A percentile compares a stretch with the other conserved stretches of the same genome.
These are phyloP conservation scores for Haplochromis vanheusdeni DNA, from an alignment of 2,113 vertebrate genomes.

Conservation along the genomic window DNA sequence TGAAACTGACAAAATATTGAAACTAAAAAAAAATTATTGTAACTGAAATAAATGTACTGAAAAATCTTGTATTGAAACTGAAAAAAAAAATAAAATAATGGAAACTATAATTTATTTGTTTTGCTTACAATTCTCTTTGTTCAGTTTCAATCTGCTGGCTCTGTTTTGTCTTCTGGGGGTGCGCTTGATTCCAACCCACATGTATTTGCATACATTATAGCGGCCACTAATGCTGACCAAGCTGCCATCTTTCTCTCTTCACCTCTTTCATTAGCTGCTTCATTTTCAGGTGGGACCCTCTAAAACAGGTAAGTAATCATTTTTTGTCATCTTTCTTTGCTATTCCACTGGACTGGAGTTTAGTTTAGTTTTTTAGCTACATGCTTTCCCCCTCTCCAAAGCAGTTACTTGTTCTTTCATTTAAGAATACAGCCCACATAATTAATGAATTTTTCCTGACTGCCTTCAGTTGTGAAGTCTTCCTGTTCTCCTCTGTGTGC, in stretches of 20 bases:
- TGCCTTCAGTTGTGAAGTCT: neutral
- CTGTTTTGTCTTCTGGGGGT: neutral
- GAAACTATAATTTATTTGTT: neutral
- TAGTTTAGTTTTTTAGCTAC: neutral
- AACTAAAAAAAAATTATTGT: fast-evolving
- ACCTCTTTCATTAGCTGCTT: neutral
- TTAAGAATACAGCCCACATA: neutral
- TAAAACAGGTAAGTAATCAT: neutral
- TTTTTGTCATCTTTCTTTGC: neutral
- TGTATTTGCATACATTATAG: neutral
- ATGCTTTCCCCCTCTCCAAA: neutral
- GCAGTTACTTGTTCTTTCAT: neutral
- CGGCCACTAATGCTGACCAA: neutral
- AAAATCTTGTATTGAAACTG: neutral
- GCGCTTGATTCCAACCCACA: fast-evolving
- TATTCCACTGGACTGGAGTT: neutral
- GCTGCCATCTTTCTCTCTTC: neutral
- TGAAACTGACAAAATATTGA: neutral
- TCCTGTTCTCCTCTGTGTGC: neutral
- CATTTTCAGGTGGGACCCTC: neutral
- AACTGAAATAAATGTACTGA: neutral
- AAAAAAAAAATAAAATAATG: fast-evolving
- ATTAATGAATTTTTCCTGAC: neutral
- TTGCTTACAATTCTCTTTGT: neutral
- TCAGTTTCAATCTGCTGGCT: neutral